Conservation (phyloP, 2,113 vertebrate genomes). For the Cariama cristata region DNA sequence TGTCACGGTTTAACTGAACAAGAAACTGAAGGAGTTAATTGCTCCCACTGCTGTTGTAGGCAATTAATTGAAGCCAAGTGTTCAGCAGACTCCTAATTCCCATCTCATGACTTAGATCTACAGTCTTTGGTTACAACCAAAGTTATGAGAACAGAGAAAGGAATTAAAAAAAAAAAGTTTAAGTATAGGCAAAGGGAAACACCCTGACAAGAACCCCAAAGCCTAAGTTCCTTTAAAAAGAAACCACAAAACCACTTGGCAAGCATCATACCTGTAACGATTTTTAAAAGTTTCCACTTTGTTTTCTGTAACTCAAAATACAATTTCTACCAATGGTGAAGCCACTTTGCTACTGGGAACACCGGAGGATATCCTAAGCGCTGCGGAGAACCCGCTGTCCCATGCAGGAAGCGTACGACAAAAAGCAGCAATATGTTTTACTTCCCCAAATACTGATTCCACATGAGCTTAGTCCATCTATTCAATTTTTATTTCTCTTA, state of each 20-base stretch:
- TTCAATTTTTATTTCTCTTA: neutral
- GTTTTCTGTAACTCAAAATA: neutral
- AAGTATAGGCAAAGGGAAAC: neutral
- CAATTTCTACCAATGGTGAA: neutral
- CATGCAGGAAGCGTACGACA: neutral
- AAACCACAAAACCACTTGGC: neutral
- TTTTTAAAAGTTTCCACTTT: neutral
- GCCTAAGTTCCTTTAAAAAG: neutral
- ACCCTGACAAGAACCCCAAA: neutral
- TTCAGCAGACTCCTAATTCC: constrained; percentile 1
- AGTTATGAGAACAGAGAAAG: neutral
- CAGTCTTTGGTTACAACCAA: neutral
- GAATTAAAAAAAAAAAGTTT: neutral
- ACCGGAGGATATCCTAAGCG: neutral
- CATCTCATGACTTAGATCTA: neutral
- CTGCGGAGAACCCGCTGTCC: neutral
- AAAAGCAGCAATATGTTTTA: neutral
- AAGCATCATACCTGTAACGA: neutral
- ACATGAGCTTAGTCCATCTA: neutral
- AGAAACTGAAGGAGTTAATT: constrained; percentile 11
- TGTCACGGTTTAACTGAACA: neutral
- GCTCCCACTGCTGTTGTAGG: neutral
- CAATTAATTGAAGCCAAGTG: neutral
- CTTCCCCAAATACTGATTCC: neutral
- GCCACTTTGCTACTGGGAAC: neutral